A percentile compares a stretch with the other conserved stretches of the same genome.
phyloP scores from a whole-genome alignment of 2,113 vertebrate species.

The Laticauda colubrina region DNA sequence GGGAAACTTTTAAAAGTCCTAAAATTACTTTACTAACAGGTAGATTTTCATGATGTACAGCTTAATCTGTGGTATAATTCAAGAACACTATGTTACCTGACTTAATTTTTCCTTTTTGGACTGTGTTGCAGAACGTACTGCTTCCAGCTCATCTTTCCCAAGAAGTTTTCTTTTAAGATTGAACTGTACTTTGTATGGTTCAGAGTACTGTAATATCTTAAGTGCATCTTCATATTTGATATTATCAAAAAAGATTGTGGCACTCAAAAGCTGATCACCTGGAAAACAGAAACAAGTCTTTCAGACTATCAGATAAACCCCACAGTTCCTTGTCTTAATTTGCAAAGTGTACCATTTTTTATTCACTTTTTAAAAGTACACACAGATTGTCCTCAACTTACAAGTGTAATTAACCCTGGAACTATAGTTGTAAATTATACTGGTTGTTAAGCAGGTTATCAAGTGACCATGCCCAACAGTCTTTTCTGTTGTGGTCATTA shows the following conservation, averaged over 20 bases:
- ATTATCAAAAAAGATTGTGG: conserved; percentile 93
- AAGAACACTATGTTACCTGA: conserved; percentile 46
- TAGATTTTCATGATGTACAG: not conserved
- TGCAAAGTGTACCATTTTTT: not conserved
- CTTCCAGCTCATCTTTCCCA: conserved; percentile 57
- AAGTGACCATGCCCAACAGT: not conserved
- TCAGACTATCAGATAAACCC: conserved; percentile 3
- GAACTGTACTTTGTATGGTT: conserved; percentile 89
- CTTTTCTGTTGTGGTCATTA: not conserved
- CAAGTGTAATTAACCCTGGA: not conserved
- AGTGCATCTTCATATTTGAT: conserved; percentile 92
- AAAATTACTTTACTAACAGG: not conserved
- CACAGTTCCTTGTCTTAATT: not conserved
- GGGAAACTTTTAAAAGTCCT: not conserved
- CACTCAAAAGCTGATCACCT: conserved; percentile 95
- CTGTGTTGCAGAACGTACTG: conserved; percentile 34
- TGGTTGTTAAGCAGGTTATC: not conserved
- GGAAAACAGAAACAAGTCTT: conserved; percentile 38
- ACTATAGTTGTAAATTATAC: not conserved
- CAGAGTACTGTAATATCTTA: conserved; percentile 91
- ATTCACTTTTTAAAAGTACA: not conserved
- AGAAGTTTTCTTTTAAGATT: conserved; percentile 81
- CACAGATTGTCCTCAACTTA: not conserved
- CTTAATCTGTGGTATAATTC: not conserved
- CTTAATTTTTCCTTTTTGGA: conserved; percentile 57